phyloP scores from a whole-genome alignment of 1,140 invertebrate species.

The Ganaspis sp. region DNA sequence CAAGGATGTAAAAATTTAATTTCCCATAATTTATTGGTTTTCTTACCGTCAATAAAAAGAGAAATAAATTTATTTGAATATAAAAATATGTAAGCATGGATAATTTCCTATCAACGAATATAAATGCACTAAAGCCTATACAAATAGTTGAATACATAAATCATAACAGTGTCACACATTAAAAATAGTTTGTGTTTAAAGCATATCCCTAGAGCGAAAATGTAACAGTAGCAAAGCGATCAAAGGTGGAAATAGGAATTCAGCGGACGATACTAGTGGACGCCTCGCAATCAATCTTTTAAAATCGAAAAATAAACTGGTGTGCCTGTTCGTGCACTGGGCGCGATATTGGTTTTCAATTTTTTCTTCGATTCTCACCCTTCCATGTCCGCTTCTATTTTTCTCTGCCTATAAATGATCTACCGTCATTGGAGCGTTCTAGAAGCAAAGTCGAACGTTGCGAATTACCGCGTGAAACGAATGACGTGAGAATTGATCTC shows the following conservation, averaged over 20 bases:
- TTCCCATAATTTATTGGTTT: too few relatives aligned
- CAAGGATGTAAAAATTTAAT: too few relatives aligned
- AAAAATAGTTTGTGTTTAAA: background rate
- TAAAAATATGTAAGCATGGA: too few relatives aligned
- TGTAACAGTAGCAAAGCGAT: conserved; percentile 46
- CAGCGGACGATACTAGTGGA: conserved; percentile 47
- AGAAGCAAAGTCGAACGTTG: conserved; percentile 43
- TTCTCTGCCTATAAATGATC: conserved; percentile 29
- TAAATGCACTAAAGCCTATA: too few relatives aligned
- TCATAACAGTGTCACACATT: too few relatives aligned
- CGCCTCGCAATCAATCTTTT: conserved; percentile 60
- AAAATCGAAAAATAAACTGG: conserved; percentile 63
- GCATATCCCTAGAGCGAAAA: conserved; percentile 5
- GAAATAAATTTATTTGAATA: too few relatives aligned
- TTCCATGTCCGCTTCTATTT: conserved; percentile 25
- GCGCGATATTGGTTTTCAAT: conserved; percentile 58
- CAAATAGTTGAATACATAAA: too few relatives aligned
- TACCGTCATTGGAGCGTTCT: background rate
- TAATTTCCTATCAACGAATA: too few relatives aligned
- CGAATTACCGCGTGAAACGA: conserved; percentile 50
- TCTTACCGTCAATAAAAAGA: too few relatives aligned
- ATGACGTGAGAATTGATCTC: conserved; percentile 34
- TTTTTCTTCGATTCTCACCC: conserved; percentile 47
- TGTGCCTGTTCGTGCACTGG: conserved; percentile 35
- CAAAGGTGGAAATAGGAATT: conserved; percentile 60